These are phyloP conservation scores for Acanthopagrus latus DNA, from an alignment of 2,797 vertebrate genomes.

Conservation along the genomic window DNA sequence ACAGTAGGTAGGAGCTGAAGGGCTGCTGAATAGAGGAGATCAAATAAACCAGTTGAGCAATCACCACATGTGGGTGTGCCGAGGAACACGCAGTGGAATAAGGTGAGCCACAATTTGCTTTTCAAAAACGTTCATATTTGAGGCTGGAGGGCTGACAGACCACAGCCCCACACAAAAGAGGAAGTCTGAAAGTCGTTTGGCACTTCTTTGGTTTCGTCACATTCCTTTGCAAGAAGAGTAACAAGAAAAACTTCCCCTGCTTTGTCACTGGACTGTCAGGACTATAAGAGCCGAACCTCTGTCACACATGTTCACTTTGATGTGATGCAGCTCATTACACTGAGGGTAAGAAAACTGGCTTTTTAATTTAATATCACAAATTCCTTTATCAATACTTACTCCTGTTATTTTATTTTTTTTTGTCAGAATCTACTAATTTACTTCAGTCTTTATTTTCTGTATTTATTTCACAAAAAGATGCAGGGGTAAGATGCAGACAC, in stretches of 20 bases:
- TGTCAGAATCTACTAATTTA: background rate
- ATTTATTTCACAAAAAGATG: conserved; percentile 13
- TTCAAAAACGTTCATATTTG: background rate
- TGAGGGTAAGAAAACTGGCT: conserved; percentile 53
- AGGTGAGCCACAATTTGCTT: conserved; percentile 37
- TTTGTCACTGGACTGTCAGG: conserved; percentile 45
- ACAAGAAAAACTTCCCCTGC: conserved; percentile 22
- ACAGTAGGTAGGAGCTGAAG: conserved; percentile 52
- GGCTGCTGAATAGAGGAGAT: conserved; percentile 54
- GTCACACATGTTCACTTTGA: background rate
- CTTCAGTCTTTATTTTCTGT: background rate
- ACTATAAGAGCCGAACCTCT: conserved; percentile 50
- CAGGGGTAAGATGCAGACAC: conserved; percentile 12
- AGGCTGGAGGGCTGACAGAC: background rate
- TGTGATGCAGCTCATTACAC: background rate
- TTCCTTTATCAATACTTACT: background rate
- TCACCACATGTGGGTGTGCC: conserved; percentile 33
- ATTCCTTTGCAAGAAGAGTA: background rate
- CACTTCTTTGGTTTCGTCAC: conserved; percentile 60
- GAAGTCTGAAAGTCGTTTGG: conserved; percentile 54
- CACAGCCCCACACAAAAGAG: background rate
- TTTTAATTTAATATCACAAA: background rate
- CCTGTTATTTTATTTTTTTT: background rate
- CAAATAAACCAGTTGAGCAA: conserved; percentile 64
- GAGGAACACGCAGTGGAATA: conserved; percentile 37